Evolutionary conservation across 1,140 invertebrate genomes (phyloP), one percentile per base, ranked within the genome.

Genomic region (Drosophila leontia): DNA sequence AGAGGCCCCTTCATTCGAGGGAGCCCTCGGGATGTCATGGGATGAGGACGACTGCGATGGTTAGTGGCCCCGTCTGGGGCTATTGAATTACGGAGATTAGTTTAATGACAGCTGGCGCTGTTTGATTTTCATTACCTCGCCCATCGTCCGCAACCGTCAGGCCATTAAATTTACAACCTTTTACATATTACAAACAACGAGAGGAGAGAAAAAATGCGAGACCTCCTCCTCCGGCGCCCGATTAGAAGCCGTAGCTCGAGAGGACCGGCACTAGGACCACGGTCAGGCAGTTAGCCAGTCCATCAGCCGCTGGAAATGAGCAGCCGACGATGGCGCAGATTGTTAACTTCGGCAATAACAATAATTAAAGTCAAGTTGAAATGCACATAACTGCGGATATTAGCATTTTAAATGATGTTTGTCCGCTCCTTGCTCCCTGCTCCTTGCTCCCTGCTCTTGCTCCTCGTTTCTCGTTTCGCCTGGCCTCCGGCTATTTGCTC

Each of bases 301-400:
- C 75, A 87, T 87, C 80, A 87, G 83, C 29, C 47, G 50, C 64
- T 65, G 50, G 45, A 77, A 86, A 87, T 82, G 83, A 87, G 79
- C 83, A 85, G 81, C 60, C 56, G 68, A 75, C 71, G 67, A 68
- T 58, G 76, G 80, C 62, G 72, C 78, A 88, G 87, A 90, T 91
- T 91, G 88, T 91, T 91, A 91, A 86, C 88, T 91, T 91, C 77
- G 81, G 84, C 85, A 85, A 91, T 91, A 91, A 91, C 90, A 91
- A 91, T 91, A 91, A 91, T 91, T 91, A 91, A 88, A 91, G 90
- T 88, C 84, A 75, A 88, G 82, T 91, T 91, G 90, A 90, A 91
- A 91, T 85, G 90, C 80, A 82, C 91, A 90, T 91, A 90, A 86
- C 82, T 68, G 84, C 84, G 78, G 79, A 80, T 84, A 91, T 91